phyloP scores from a whole-genome alignment of 1,140 invertebrate species.

The Acyrthosiphon pisum region DNA sequence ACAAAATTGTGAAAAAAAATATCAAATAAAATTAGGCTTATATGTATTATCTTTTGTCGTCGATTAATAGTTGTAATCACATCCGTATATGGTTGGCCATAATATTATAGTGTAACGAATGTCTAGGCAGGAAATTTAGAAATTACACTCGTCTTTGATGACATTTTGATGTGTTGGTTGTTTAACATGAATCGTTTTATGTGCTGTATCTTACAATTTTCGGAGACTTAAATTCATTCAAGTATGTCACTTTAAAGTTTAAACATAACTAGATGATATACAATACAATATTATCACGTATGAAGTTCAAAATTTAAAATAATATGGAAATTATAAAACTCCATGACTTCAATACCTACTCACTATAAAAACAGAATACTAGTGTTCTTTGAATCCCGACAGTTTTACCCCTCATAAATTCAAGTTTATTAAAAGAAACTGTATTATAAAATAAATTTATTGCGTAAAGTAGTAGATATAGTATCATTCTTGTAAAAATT shows the following conservation, averaged over 20 bases:
- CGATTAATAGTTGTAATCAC: neutral
- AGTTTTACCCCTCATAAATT: neutral
- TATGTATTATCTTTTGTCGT: neutral
- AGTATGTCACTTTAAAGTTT: too few relatives aligned
- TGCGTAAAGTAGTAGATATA: neutral
- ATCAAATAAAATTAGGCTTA: neutral
- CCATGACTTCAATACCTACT: neutral
- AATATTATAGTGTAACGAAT: too few relatives aligned
- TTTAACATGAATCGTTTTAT: too few relatives aligned
- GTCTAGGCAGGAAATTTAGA: too few relatives aligned
- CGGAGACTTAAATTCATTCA: too few relatives aligned
- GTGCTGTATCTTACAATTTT: too few relatives aligned
- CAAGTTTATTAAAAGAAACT: neutral
- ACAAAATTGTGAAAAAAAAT: neutral
- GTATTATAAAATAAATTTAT: neutral
- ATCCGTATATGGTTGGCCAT: too few relatives aligned
- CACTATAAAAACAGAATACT: neutral
- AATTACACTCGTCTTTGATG: too few relatives aligned
- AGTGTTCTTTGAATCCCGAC: neutral
- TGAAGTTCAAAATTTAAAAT: neutral
- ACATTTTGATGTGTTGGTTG: neutral
- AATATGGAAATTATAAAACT: neutral
- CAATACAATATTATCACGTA: too few relatives aligned
- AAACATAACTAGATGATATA: too few relatives aligned
- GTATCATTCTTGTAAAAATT: neutral